A percentile compares a stretch with the other conserved stretches of the same genome.
phyloP scores from a whole-genome alignment of 2,113 vertebrate genomes.

The Daubentonia madagascariensis region DNA sequence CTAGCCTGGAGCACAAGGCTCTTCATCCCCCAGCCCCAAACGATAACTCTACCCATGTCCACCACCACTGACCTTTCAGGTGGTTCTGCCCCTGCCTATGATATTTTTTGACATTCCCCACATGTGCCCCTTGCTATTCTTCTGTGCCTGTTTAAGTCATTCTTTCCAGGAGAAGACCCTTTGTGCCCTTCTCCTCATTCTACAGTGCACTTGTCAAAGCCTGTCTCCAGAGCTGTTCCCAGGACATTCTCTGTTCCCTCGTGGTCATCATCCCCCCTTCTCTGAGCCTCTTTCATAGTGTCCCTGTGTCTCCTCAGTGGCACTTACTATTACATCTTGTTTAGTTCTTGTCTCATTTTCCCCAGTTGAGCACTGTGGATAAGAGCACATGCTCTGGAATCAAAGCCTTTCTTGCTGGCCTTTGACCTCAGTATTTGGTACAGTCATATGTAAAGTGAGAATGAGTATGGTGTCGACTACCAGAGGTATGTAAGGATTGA shows the following conservation, averaged over 20 bases:
- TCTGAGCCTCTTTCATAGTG: too few species aligned
- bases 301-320: not conserved
- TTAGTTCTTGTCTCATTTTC: too few species aligned
- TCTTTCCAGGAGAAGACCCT: fast-evolving
- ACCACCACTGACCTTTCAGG: too few species aligned
- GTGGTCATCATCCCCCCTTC: fast-evolving
- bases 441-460: too few species aligned
- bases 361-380: not conserved
- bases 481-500: not conserved
- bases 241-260: not conserved
- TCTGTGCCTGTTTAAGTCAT: too few species aligned
- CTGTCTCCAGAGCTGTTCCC: not conserved
- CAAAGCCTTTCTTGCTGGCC: not conserved
- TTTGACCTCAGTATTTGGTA: not conserved
- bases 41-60: not conserved
- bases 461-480: too few species aligned
- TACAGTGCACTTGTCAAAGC: not conserved
- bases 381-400: not conserved
- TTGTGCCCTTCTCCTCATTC: not conserved
- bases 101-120: not conserved
- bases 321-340: not conserved
- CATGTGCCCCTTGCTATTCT: not conserved
- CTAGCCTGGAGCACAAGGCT: not conserved
- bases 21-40: not conserved
- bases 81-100: not conserved